Percentiles rank a stretch among this genome's conserved stretches.
Conservation (phyloP, 2,888 invertebrate species). For the Apoda limacodes region DNA sequence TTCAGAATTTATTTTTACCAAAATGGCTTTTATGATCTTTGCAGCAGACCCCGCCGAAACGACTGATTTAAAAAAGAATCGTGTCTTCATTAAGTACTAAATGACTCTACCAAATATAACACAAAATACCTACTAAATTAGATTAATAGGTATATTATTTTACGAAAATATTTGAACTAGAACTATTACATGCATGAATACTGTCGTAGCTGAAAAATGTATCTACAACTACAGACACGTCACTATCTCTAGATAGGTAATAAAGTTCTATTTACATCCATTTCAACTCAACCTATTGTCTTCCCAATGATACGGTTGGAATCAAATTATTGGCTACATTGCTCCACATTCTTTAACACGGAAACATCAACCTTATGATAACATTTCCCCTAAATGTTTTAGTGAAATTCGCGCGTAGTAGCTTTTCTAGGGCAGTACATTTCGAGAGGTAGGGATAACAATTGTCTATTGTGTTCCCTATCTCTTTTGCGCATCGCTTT, state of each 20-base stretch:
- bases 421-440: conserved; percentile 41
- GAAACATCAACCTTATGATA: conserved; percentile 26
- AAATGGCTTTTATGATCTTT: too few species aligned
- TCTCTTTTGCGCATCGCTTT: conserved; percentile 51
- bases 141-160: too few species aligned
- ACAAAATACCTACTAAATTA: too few species aligned
- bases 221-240: too few species aligned
- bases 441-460: conserved; percentile 57
- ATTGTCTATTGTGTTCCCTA: conserved; percentile 66
- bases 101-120: neutral
- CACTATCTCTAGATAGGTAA: too few species aligned
- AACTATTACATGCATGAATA: too few species aligned
- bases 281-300: conserved; percentile 46
- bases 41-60: too few species aligned
- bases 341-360: conserved; percentile 20
- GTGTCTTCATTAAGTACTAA: too few species aligned
- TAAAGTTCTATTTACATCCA: conserved; percentile 41
- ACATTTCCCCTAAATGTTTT: conserved; percentile 10
- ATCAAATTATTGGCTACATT: conserved; percentile 59
- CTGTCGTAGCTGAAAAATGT: too few species aligned
- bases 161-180: too few species aligned
- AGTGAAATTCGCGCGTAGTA: conserved; percentile 29
- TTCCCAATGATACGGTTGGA: conserved; percentile 56
- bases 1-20: too few species aligned
- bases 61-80: too few species aligned